Percentiles rank a stretch among this genome's conserved stretches.
Conservation (phyloP, 2,797 vertebrate species). For the Myotis daubentonii region DNA sequence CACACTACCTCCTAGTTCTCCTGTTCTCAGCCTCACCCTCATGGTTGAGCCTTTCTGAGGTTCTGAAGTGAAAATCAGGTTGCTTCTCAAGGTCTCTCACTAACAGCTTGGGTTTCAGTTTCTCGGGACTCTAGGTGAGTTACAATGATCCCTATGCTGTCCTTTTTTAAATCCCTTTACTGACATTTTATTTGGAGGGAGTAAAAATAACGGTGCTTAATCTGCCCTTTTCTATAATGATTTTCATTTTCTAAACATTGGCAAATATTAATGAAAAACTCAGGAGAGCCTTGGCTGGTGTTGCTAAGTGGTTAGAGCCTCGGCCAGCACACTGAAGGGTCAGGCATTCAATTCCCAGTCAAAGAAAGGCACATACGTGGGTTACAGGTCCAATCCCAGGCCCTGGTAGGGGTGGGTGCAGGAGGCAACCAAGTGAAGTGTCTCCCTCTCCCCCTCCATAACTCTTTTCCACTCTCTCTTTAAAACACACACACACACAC, state of each 20-base stretch:
- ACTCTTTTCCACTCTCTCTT: no score
- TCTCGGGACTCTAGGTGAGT: background rate
- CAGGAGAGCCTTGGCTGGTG: background rate
- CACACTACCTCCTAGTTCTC: no score
- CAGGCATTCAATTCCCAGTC: no score
- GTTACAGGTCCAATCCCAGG: no score
- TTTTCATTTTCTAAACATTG: conserved; percentile 41
- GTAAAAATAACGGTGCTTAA: background rate
- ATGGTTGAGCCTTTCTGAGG: background rate
- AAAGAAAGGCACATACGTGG: no score
- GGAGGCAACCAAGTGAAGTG: no score
- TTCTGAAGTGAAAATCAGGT: background rate
- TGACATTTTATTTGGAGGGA: background rate
- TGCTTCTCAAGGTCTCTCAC: background rate
- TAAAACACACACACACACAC: no score
- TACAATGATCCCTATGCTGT: background rate
- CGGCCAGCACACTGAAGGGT: no score
- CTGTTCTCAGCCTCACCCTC: background rate
- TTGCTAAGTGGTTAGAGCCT: no score
- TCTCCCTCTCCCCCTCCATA: no score
- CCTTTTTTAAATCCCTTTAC: background rate
- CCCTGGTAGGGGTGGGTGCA: no score
- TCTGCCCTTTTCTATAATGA: background rate
- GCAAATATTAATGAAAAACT: conserved; percentile 48
- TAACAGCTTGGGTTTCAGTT: background rate